These are phyloP conservation scores for Iguana delicatissima DNA, from an alignment of 2,797 vertebrate species.

Conservation along the genomic window DNA sequence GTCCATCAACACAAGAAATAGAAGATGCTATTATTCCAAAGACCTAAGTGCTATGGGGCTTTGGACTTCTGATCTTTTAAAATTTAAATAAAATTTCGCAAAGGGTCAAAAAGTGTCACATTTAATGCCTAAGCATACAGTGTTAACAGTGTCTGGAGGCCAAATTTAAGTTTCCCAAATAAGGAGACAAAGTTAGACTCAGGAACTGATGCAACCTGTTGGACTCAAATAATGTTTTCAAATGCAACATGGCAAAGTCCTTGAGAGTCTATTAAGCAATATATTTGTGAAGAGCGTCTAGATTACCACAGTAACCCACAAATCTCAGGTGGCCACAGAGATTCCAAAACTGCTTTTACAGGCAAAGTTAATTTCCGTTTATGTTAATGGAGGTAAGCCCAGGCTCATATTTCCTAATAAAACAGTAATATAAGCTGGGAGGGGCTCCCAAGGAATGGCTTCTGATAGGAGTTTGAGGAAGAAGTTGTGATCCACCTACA, in stretches of 20 bases:
- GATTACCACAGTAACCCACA: slow-evolving; percentile 10
- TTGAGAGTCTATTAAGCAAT: slow-evolving; percentile 23
- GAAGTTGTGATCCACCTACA: not conserved
- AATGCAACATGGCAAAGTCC: slow-evolving; percentile 39
- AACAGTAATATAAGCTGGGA: not conserved
- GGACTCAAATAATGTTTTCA: slow-evolving; percentile 45
- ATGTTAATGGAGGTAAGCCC: slow-evolving; percentile 15
- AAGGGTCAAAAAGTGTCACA: not conserved
- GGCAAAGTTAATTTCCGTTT: slow-evolving; percentile 24
- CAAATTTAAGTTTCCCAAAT: slow-evolving; percentile 17
- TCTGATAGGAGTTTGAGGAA: not conserved
- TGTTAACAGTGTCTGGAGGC: slow-evolving; percentile 40
- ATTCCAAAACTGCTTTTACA: slow-evolving; percentile 20
- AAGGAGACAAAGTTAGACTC: slow-evolving; percentile 35
- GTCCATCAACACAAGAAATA: not conserved
- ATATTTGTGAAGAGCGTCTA: slow-evolving; percentile 37
- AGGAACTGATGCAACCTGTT: slow-evolving; percentile 26
- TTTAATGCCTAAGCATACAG: slow-evolving; percentile 34
- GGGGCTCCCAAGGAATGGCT: not conserved
- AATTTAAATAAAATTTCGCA: slow-evolving; percentile 12
- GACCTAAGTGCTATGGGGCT: slow-evolving; percentile 8
- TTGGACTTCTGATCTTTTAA: slow-evolving; percentile 24
- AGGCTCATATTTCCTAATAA: slow-evolving; percentile 23
- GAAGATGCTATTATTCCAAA: not conserved
- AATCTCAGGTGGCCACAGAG: not conserved